phyloP scores from a whole-genome alignment of 1,140 invertebrate genomes.

The Drosophila bipectinata region DNA sequence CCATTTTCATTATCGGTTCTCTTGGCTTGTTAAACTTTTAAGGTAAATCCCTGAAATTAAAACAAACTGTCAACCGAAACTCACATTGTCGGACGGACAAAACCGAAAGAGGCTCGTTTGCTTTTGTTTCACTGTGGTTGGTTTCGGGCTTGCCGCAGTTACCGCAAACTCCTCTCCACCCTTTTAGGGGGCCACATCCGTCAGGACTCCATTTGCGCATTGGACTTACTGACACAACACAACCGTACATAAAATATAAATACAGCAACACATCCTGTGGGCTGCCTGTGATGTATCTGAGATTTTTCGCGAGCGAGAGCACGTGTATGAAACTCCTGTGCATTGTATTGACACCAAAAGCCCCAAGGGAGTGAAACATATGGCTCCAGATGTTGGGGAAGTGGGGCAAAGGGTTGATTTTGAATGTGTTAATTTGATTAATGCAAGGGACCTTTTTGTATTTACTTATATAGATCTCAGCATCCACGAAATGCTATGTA shows the following conservation, averaged over 20 bases:
- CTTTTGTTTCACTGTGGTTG: slow-evolving; percentile 28
- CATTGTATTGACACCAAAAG: slow-evolving; percentile 52
- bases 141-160: slow-evolving; percentile 32
- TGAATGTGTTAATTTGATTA: slow-evolving; percentile 23
- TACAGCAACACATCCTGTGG: slow-evolving; percentile 34
- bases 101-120: slow-evolving; percentile 31
- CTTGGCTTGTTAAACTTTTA: slow-evolving; percentile 24
- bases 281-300: slow-evolving; percentile 47
- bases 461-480: neutral
- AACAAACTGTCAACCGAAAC: slow-evolving; percentile 65
- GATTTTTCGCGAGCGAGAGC: slow-evolving; percentile 34
- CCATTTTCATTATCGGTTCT: slow-evolving; percentile 9
- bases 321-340: slow-evolving; percentile 42
- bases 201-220: slow-evolving; percentile 25
- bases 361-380: slow-evolving; percentile 3
- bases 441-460: slow-evolving; percentile 3
- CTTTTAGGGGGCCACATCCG: slow-evolving; percentile 12
- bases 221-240: neutral
- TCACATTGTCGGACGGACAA: neutral
- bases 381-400: neutral
- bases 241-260: slow-evolving; percentile 31
- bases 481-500: slow-evolving; percentile 1
- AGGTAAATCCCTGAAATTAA: slow-evolving; percentile 76
- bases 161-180: slow-evolving; percentile 8
- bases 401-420: slow-evolving; percentile 4